phyloP scores from a whole-genome alignment of 2,888 invertebrate species.

The Anagyrus pseudococci region DNA sequence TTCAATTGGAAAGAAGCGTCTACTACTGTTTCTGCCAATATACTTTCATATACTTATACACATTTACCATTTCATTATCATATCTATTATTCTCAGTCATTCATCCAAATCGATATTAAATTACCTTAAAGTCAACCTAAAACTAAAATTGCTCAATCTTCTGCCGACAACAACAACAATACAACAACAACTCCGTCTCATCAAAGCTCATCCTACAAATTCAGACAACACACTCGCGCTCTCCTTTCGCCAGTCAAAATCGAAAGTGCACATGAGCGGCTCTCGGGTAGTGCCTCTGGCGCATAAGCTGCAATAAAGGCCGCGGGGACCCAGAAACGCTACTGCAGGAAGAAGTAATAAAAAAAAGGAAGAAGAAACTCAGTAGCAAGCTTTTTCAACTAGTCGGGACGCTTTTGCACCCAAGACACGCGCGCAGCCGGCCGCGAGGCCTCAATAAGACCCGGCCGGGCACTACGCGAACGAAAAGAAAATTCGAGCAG shows the following conservation, averaged over 20 bases:
- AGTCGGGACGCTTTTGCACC: slow-evolving; percentile 15
- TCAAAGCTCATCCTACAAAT: not conserved
- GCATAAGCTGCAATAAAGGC: not conserved
- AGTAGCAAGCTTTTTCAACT: too few species aligned
- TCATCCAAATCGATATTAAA: too few species aligned
- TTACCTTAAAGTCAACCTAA: too few species aligned
- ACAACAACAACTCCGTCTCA: too few species aligned
- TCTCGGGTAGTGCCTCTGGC: not conserved
- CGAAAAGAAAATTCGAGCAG: slow-evolving; percentile 61
- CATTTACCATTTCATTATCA: too few species aligned
- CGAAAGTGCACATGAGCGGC: not conserved
- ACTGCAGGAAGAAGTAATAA: not conserved
- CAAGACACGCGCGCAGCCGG: slow-evolving; percentile 22
- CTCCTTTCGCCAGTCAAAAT: not conserved
- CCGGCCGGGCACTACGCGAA: slow-evolving; percentile 43
- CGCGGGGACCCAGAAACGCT: slow-evolving; percentile 3
- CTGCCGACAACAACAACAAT: too few species aligned
- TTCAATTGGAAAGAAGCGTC: too few species aligned
- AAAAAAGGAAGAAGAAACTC: slow-evolving; percentile 18
- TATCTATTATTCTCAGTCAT: too few species aligned
- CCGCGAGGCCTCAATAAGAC: slow-evolving; percentile 57
- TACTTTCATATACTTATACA: too few species aligned
- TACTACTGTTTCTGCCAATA: too few species aligned
- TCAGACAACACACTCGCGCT: not conserved
- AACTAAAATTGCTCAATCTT: too few species aligned